Percentiles rank a stretch among this genome's conserved stretches.
These are phyloP conservation scores for Melanerpes formicivorus DNA, from an alignment of 2,113 vertebrate species.

Conservation along the genomic window DNA sequence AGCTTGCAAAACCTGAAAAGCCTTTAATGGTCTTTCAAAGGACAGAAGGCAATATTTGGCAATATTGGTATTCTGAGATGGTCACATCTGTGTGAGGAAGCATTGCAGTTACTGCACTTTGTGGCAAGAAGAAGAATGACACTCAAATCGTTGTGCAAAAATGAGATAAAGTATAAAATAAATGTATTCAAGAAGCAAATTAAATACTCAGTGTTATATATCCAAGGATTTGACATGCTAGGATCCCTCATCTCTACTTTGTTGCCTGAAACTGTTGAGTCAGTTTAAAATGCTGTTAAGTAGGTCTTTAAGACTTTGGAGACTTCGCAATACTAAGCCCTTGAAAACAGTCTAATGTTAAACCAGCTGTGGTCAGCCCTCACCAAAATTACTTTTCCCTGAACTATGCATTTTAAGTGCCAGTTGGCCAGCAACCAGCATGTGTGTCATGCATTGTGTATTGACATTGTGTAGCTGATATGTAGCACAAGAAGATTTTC, in stretches of 20 bases:
- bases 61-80: background rate
- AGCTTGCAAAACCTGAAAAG: background rate
- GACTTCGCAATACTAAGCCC: background rate
- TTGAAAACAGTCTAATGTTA: slow-evolving; percentile 16
- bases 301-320: background rate
- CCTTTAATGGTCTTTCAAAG: background rate
- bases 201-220: background rate
- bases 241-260: background rate
- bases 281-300: slow-evolving; percentile 10
- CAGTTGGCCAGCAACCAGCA: slow-evolving; percentile 13
- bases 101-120: background rate
- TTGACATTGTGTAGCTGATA: background rate
- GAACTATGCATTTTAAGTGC: slow-evolving; percentile 6
- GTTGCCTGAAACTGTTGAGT: background rate
- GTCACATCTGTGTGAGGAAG: background rate
- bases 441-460: background rate
- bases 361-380: slow-evolving; percentile 6
- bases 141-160: background rate
- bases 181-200: background rate
- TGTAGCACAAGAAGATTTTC: background rate
- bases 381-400: slow-evolving; percentile 42
- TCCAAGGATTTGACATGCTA: background rate
- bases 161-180: background rate
- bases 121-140: background rate
- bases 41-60: background rate